Percentiles rank a stretch among this genome's conserved stretches.
Conservation (phyloP, 2,113 vertebrate genomes). For the Eptatretus burgeri region DNA sequence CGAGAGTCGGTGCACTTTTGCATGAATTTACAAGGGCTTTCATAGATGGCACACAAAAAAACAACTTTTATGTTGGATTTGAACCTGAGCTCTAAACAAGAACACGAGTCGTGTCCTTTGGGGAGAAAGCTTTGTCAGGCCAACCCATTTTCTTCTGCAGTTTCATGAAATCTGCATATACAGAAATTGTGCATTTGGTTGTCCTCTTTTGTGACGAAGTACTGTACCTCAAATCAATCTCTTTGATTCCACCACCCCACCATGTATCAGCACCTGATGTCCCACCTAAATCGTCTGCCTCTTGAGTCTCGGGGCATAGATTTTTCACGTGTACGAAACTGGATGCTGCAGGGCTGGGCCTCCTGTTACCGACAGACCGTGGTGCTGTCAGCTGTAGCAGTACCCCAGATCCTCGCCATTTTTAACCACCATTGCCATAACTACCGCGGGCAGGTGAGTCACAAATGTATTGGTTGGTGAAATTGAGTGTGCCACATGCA, state of each 20-base stretch:
- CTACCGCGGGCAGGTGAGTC: slow-evolving; percentile 42
- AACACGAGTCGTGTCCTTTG: too few species aligned
- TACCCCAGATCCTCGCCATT: slow-evolving; percentile 62
- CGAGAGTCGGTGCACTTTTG: too few species aligned
- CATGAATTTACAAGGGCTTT: too few species aligned
- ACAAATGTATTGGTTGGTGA: too few species aligned
- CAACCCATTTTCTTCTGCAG: neutral
- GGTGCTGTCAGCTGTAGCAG: slow-evolving; percentile 49
- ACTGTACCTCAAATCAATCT: too few species aligned
- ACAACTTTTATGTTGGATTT: too few species aligned
- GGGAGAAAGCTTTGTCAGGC: neutral
- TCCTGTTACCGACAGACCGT: slow-evolving; percentile 56
- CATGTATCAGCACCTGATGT: slow-evolving; percentile 39
- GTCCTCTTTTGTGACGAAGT: too few species aligned
- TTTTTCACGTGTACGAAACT: slow-evolving; percentile 73
- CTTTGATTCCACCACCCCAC: neutral
- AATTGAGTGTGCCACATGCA: too few species aligned
- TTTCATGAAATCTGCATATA: too few species aligned
- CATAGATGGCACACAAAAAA: too few species aligned
- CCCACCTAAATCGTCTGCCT: slow-evolving; percentile 58
- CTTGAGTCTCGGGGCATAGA: slow-evolving; percentile 62
- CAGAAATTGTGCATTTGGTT: too few species aligned
- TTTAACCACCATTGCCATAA: slow-evolving; percentile 54
- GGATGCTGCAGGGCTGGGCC: slow-evolving; percentile 57
- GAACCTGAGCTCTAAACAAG: too few species aligned